These are phyloP conservation scores for Eueides isabella DNA, from an alignment of 1,140 invertebrate genomes.

Conservation along the genomic window DNA sequence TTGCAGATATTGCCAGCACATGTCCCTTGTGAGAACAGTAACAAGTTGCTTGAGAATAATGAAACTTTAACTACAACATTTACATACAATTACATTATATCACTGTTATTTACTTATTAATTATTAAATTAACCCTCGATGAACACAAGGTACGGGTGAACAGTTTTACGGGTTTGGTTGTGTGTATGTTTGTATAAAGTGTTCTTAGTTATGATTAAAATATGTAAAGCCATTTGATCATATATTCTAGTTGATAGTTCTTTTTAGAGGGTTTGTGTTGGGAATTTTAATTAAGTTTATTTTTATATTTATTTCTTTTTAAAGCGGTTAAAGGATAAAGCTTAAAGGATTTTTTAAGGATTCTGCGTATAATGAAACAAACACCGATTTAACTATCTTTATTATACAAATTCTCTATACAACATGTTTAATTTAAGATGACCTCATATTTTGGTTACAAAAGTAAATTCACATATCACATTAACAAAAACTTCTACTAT, in stretches of 20 bases:
- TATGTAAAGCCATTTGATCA: no score
- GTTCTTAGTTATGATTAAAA: no score
- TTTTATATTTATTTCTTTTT: no score
- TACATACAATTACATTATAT: constrained; percentile 15
- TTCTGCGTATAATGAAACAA: background rate
- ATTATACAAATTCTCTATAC: background rate
- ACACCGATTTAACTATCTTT: background rate
- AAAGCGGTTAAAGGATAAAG: no score
- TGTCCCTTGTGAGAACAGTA: constrained; percentile 11
- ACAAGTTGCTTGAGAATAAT: constrained; percentile 28
- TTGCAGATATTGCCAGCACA: constrained; percentile 23
- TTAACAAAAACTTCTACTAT: background rate
- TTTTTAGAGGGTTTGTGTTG: no score
- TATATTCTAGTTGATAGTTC: no score
- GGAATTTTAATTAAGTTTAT: no score
- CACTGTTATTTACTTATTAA: background rate
- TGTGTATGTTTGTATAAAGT: background rate
- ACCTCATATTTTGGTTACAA: background rate
- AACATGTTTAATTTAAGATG: background rate
- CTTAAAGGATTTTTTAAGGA: no score
- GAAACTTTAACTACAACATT: constrained; percentile 24
- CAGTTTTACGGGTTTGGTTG: no score
- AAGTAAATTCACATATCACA: background rate
- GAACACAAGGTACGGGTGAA: no score
- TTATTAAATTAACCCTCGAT: background rate